Evolutionary conservation across 2,797 vertebrate species (phyloP), one percentile per base, ranked within the genome.

Genomic region (Pitangus sulphuratus): DNA sequence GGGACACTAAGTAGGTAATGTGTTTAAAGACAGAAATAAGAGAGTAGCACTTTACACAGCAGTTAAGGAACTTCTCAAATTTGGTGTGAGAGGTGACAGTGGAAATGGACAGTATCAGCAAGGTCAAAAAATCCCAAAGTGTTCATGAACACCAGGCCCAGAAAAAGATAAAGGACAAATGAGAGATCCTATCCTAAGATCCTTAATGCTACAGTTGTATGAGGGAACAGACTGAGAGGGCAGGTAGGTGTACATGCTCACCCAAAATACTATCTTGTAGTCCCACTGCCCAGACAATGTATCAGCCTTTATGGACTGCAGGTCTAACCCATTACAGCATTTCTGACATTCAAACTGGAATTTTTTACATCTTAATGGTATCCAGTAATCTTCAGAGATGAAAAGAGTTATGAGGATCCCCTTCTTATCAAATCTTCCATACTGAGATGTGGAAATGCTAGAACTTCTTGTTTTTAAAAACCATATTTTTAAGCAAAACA

Each of bases 211-310:
- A 51, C 17, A 21, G 13, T 9, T 37, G 5, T 3, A 48, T 37
- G 26, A 62, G 13, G 26, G 12, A 78, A 84, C 9, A 76, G 28
- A 64, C 8, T 35, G 9, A 28, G 40, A 60, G 48, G 83, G 47
- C n/a, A 69, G 45, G 40, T 0, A 45, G 35, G 14, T 22, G 22
- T 12, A 51, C 13, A 6, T 0, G 12, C 4, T 31, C 37, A 72
- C 17, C 10, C 30, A 57, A 69, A 72, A 84, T 8, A 79, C 5
- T 5, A 7, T 15, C 31, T 11, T 44, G 40, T 60, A 60, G 28
- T 53, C 12, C 42, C 22, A 44, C 13, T 44, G 40, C 45, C 26
- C 37, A 75, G 33, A 56, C 25, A 68, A 44, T 2, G 1, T 31
- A 64, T 30, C 47, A 61, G 35, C n/a, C 51, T 50, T 21, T 3